phyloP scores from a whole-genome alignment of 2,113 vertebrate species.

The Oncorhynchus clarkii region DNA sequence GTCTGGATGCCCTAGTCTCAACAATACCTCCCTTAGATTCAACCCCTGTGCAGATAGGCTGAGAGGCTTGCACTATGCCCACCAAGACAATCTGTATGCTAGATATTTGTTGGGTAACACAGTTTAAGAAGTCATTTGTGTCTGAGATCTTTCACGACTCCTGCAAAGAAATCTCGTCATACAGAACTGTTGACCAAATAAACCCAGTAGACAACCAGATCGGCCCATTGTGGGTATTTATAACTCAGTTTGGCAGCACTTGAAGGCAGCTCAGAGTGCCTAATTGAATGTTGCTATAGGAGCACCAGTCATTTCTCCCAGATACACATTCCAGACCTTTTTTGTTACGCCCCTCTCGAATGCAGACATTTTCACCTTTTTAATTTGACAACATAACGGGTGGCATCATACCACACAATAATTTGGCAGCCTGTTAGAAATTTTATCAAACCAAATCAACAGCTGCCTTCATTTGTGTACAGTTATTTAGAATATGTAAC shows the following conservation, averaged over 20 bases:
- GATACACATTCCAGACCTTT: slow-evolving; percentile 44
- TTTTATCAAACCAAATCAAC: slow-evolving; percentile 18
- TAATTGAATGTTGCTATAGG: slow-evolving; percentile 54
- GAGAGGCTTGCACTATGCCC: neutral
- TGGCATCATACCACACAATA: slow-evolving; percentile 20
- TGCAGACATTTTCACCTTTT: slow-evolving; percentile 21
- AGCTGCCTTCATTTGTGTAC: slow-evolving; percentile 33
- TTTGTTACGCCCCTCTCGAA: slow-evolving; percentile 12
- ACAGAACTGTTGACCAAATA: slow-evolving; percentile 60
- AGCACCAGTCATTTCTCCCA: slow-evolving; percentile 34
- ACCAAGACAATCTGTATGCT: neutral
- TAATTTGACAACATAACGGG: neutral
- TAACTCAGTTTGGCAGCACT: slow-evolving; percentile 62
- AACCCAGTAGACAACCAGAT: slow-evolving; percentile 60
- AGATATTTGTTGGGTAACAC: neutral
- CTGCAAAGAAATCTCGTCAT: neutral
- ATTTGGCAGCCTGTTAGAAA: slow-evolving; percentile 32
- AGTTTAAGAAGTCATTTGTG: neutral
- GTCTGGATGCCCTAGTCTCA: no score
- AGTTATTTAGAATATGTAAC: slow-evolving; percentile 22
- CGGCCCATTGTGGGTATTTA: slow-evolving; percentile 61
- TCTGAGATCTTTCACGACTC: slow-evolving; percentile 1
- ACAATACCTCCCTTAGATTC: neutral
- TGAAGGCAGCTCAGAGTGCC: slow-evolving; percentile 41
- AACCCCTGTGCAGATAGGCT: neutral